Base-by-base conservation (phyloP, 2,113 vertebrate species). In the Pelusios castaneus region DNA sequence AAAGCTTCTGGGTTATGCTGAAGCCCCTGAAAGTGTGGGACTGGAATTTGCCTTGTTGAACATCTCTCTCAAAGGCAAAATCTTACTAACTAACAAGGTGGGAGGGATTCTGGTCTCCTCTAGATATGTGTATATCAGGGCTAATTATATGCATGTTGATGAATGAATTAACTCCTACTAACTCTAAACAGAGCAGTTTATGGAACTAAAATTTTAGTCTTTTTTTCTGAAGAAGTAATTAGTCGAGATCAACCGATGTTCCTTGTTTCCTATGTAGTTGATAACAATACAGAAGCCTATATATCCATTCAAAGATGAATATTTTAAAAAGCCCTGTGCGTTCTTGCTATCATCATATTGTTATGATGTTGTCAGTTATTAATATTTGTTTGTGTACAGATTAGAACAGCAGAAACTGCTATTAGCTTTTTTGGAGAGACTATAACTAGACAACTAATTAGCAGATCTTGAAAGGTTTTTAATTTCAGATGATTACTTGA, bases 401-500 rank as follows among this genome's bases (percentile, higher is more conserved):
- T 80, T 31, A 75, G 80, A 78, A 24, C 55, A 19, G 58, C 38
- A 84, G 80, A 89, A 84, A 86, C 10, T 47, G 47, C 49, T 77
- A 43, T 78, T 93, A 80, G 80, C 77, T 92, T 73, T 52, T 89
- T 75, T 11, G 60, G 79, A 81, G 81, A 84, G 47, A 17, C 63
- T 81, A 22, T 89, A 89, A 54, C 79, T 85, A 89, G 83, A 58
- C 49, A 87, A 54, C 85, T 92, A 60, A 90, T 89, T 78, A 80
- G 56, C 13, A 70, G 22, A 10, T 79, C 73, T 89, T 88, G n/a
- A 87, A 91, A 85, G 86, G 41, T 84, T 79, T 88, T 85, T 80
- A 87, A 91, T 94, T 92, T 89, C 75, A 87, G 88, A 91, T 82
- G 80, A 90, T 85, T 88, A 85, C 88, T 85, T 82, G 82, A 52